Percentiles rank a stretch among this genome's conserved stretches.
Conservation (phyloP, 1,140 invertebrate species). For the Tetraneura akinire region DNA sequence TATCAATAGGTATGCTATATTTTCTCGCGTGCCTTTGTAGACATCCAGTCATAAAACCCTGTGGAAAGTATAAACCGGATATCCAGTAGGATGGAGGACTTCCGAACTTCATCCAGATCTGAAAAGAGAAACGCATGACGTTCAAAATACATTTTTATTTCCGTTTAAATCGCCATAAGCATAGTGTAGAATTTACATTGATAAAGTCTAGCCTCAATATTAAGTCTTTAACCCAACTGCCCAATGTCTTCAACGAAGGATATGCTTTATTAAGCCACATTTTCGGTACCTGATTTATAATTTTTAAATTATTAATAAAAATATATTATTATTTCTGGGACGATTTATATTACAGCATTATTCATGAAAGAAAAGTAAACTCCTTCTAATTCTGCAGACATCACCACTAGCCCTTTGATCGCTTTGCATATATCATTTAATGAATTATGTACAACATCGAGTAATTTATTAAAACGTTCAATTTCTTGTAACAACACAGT, state of each 20-base stretch:
- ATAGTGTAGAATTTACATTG: constrained; percentile 58
- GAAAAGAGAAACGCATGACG: constrained; percentile 56
- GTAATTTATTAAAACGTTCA: constrained; percentile 79
- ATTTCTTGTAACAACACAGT: constrained; percentile 84
- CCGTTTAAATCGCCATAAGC: too few relatives aligned
- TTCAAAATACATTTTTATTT: too few relatives aligned
- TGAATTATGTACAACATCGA: constrained; percentile 71
- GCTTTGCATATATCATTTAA: constrained; percentile 78
- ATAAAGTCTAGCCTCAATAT: constrained; percentile 78
- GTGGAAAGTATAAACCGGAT: constrained; percentile 88
- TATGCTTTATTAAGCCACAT: constrained; percentile 82
- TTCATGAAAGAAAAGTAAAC: constrained; percentile 76
- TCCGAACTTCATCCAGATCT: constrained; percentile 70
- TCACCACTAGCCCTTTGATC: constrained; percentile 81
- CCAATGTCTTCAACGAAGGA: constrained; percentile 81
- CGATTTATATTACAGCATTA: constrained; percentile 64
- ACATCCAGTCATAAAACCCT: constrained; percentile 85
- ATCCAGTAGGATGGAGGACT: constrained; percentile 83
- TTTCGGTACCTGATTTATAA: constrained; percentile 66
- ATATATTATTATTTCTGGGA: neutral
- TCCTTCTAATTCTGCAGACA: constrained; percentile 82
- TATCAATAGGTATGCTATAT: constrained; percentile 81
- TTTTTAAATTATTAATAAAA: neutral
- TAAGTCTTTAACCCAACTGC: constrained; percentile 81
- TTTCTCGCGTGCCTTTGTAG: constrained; percentile 83